Conservation (phyloP, 2,888 invertebrate species). For the Callosobruchus maculatus region DNA sequence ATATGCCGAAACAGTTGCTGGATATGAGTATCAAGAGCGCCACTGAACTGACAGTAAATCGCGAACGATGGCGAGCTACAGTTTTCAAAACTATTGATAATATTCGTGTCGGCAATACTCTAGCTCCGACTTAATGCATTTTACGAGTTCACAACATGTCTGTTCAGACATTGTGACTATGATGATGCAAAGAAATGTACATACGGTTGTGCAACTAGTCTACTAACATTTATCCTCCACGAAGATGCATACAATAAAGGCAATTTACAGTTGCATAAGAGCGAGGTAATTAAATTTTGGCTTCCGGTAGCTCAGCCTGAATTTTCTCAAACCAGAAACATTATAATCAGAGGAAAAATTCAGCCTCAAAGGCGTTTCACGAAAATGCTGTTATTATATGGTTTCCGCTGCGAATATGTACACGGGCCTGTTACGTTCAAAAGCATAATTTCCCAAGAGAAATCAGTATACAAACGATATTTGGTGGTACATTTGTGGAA, state of each 20-base stretch:
- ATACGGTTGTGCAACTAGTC: background rate
- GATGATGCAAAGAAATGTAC: too few relatives aligned
- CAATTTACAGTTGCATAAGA: background rate
- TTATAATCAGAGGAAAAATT: background rate
- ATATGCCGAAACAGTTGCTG: too few relatives aligned
- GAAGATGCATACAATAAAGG: background rate
- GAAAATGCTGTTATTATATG: background rate
- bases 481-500: conserved; percentile 45
- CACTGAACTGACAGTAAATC: too few relatives aligned
- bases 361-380: background rate
- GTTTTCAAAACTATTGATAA: too few relatives aligned
- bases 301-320: background rate
- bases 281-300: background rate
- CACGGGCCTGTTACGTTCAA: conserved; percentile 22
- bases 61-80: too few relatives aligned
- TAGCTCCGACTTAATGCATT: too few relatives aligned
- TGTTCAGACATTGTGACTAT: too few relatives aligned
- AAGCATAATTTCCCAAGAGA: conserved; percentile 48
- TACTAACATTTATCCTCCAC: background rate
- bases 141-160: too few relatives aligned
- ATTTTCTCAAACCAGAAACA: background rate
- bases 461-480: conserved; percentile 45
- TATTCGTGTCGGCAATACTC: too few relatives aligned
- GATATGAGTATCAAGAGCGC: too few relatives aligned
- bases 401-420: background rate